phyloP scores from a whole-genome alignment of 2,113 vertebrate species.

The Mystacornis crossleyi region DNA sequence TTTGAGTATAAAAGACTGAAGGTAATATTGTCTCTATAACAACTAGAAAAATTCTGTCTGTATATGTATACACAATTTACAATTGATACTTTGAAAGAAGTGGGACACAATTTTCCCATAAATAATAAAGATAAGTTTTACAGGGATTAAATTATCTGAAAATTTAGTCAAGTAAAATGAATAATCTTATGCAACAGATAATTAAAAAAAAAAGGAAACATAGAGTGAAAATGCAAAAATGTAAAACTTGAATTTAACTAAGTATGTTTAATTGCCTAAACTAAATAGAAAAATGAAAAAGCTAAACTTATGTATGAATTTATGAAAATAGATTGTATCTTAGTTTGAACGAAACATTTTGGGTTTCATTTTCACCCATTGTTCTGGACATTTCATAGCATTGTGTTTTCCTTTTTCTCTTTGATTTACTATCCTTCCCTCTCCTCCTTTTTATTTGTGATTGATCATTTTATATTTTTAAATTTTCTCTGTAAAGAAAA shows the following conservation, averaged over 20 bases:
- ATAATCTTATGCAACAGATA: background rate
- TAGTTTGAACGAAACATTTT: background rate
- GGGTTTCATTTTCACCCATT: background rate
- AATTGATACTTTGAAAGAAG: background rate
- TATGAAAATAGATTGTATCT: background rate
- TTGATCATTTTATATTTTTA: background rate
- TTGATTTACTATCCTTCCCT: background rate
- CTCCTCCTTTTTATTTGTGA: background rate
- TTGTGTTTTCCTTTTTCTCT: background rate
- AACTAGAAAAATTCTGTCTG: background rate
- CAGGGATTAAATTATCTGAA: background rate
- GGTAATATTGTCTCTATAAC: background rate
- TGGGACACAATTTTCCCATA: background rate
- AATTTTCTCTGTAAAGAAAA: background rate
- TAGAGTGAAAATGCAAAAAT: background rate
- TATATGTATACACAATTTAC: background rate
- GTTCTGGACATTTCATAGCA: background rate
- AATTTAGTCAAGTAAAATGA: background rate
- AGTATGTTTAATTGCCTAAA: background rate
- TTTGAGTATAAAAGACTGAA: background rate
- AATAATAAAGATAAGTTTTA: background rate
- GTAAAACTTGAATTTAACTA: background rate
- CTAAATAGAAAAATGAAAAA: background rate
- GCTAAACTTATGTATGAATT: background rate
- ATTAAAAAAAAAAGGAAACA: background rate